phyloP scores from a whole-genome alignment of 2,888 invertebrate species.

The Metellina segmentata region DNA sequence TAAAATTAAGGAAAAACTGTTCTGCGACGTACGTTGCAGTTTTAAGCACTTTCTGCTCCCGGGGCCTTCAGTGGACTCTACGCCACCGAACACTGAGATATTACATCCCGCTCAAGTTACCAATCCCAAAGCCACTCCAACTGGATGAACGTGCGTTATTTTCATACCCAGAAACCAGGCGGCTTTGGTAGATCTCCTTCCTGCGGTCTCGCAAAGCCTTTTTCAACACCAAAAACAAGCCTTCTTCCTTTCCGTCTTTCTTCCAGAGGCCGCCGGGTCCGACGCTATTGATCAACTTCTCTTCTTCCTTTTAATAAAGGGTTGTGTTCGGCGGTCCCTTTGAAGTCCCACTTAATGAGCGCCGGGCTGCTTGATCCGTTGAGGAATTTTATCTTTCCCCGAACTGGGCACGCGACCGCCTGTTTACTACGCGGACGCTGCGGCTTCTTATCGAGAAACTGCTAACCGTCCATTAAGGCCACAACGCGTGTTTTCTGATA shows the following conservation, averaged over 20 bases:
- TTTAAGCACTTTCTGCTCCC: no score
- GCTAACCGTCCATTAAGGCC: slow-evolving; percentile 21
- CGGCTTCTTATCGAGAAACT: slow-evolving; percentile 38
- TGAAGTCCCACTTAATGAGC: slow-evolving; percentile 61
- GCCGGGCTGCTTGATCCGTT: slow-evolving; percentile 51
- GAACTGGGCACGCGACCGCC: slow-evolving; percentile 67
- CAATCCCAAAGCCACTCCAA: no score
- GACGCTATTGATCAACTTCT: slow-evolving; percentile 64
- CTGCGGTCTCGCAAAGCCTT: no score
- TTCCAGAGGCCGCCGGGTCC: slow-evolving; percentile 60
- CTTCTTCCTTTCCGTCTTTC: neutral
- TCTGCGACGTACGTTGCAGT: no score
- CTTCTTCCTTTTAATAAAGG: slow-evolving; percentile 60
- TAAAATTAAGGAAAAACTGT: no score
- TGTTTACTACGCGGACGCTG: slow-evolving; percentile 56
- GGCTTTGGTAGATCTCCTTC: no score
- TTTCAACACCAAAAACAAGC: neutral
- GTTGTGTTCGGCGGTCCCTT: slow-evolving; percentile 60
- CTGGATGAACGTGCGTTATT: no score
- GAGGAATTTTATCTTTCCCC: slow-evolving; percentile 57
- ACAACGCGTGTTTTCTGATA: slow-evolving; percentile 7
- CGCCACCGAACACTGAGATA: no score
- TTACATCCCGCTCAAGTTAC: no score
- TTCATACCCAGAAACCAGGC: no score
- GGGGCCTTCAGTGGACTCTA: no score